phyloP scores from a whole-genome alignment of 2,797 vertebrate species.

The Salmo trutta region DNA sequence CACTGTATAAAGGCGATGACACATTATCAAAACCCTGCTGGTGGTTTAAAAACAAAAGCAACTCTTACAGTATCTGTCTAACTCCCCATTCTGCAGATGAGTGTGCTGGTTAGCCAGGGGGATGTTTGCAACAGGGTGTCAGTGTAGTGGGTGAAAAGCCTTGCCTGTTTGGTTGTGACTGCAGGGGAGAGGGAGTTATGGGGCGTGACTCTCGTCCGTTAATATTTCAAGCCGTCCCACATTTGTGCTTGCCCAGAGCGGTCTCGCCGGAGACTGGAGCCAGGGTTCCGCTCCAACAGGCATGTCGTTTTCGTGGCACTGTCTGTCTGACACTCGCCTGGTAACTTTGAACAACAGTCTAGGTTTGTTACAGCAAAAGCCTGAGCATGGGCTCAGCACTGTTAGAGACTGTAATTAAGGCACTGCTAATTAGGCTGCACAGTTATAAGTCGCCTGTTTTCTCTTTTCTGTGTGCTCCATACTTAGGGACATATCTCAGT shows the following conservation, averaged over 20 bases:
- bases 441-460: not conserved
- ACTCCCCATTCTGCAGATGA: constrained; percentile 35
- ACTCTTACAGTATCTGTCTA: constrained; percentile 34
- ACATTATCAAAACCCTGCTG: constrained; percentile 50
- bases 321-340: not conserved
- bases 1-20: constrained; percentile 46
- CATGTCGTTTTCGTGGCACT: not conserved
- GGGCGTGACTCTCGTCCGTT: not conserved
- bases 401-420: not conserved
- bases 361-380: not conserved
- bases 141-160: not conserved
- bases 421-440: not conserved
- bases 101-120: constrained; percentile 30
- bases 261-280: not conserved
- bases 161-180: not conserved
- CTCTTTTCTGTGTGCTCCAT: not conserved
- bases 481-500: no score
- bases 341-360: not conserved
- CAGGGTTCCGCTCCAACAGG: not conserved
- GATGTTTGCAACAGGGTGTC: constrained; percentile 8
- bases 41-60: constrained; percentile 27
- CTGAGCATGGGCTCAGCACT: not conserved
- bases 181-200: not conserved
- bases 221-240: constrained; percentile 8
- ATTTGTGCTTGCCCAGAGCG: constrained; percentile 9